A percentile compares a stretch with the other conserved stretches of the same genome.
These are phyloP conservation scores for Colinus virginianus DNA, from an alignment of 2,113 vertebrate genomes.

Conservation along the genomic window DNA sequence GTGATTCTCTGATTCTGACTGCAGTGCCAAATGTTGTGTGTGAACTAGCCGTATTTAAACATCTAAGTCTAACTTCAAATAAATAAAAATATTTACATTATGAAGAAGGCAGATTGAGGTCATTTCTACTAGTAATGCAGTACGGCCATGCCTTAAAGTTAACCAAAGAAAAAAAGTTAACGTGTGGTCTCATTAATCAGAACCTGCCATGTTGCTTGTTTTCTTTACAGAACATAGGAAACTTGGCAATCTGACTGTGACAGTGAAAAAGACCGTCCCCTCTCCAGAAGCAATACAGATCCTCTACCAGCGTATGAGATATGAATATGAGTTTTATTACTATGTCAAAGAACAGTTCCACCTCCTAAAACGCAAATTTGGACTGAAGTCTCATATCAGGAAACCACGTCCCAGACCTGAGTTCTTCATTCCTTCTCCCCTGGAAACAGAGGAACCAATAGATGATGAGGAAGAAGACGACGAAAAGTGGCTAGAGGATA, in stretches of 20 bases:
- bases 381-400: constrained; percentile 85
- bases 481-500: constrained; percentile 90
- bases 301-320: constrained; percentile 95
- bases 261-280: constrained; percentile 93
- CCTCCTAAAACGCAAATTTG: constrained; percentile 94
- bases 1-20: neutral
- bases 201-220: neutral
- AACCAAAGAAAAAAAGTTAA: neutral
- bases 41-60: neutral
- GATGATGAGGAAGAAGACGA: constrained; percentile 87
- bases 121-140: neutral
- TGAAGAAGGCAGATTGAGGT: neutral
- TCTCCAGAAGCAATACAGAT: constrained; percentile 93
- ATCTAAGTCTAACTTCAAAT: neutral
- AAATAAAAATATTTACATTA: neutral
- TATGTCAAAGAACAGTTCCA: constrained; percentile 97
- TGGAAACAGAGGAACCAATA: constrained; percentile 89
- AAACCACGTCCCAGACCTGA: constrained; percentile 75
- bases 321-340: constrained; percentile 97
- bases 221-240: constrained; percentile 90
- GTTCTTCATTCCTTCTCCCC: constrained; percentile 88
- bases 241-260: constrained; percentile 96
- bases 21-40: neutral
- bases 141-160: neutral
- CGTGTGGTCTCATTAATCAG: neutral